A percentile compares a stretch with the other conserved stretches of the same genome.
Conservation (phyloP, 2,888 invertebrate species). For the Caenorhabditis sp. region DNA sequence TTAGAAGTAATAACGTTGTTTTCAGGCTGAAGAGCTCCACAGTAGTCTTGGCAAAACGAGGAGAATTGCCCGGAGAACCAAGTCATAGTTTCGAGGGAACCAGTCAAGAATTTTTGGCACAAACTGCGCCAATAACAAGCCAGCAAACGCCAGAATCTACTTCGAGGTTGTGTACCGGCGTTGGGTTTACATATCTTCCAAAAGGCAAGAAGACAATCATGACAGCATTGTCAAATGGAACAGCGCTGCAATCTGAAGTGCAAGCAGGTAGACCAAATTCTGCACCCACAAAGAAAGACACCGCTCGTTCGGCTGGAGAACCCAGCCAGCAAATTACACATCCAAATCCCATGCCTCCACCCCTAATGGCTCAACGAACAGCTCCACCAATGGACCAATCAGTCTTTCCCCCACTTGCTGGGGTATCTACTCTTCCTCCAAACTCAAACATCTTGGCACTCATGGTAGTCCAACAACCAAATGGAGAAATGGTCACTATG, state of each 20-base stretch:
- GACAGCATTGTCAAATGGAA: no score
- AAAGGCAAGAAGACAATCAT: no score
- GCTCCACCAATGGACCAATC: background rate
- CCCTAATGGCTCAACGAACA: background rate
- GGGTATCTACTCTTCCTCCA: no score
- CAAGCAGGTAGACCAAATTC: no score
- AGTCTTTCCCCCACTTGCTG: background rate
- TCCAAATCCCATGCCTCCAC: background rate
- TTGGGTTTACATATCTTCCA: no score
- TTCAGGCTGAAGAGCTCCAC: background rate
- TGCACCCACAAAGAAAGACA: no score
- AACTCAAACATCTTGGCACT: background rate
- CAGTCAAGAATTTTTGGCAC: constrained; percentile 7
- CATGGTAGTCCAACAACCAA: background rate
- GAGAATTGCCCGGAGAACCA: background rate
- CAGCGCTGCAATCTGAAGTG: no score
- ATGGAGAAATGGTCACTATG: constrained; percentile 1
- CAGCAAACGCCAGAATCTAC: no score
- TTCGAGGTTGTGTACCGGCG: no score
- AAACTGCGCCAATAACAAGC: no score
- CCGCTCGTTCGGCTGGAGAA: no score
- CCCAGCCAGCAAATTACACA: no score
- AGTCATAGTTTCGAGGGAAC: background rate
- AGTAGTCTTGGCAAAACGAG: background rate
- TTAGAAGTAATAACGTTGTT: background rate